phyloP scores from a whole-genome alignment of 2,888 invertebrate genomes.

The Athalia cordata region DNA sequence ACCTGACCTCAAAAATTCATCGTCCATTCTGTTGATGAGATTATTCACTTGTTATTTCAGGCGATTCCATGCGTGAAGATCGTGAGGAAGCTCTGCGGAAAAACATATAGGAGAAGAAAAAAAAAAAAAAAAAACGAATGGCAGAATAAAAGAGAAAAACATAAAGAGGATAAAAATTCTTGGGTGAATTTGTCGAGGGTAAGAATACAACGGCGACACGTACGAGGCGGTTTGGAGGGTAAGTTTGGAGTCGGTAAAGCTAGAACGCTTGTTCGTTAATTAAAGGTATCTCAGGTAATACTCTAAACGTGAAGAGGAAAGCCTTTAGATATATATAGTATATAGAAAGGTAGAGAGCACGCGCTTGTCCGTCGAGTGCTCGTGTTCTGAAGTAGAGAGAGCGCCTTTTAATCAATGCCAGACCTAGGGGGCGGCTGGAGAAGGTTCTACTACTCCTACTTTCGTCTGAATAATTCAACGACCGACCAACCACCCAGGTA shows the following conservation, averaged over 20 bases:
- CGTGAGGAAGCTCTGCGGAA: no score
- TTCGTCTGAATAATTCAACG: slow-evolving; percentile 56
- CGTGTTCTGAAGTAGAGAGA: slow-evolving; percentile 37
- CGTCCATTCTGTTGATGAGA: no score
- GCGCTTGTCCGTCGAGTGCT: neutral
- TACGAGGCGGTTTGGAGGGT: no score
- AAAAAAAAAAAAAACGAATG: no score
- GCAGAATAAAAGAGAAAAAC: no score
- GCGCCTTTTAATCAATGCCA: slow-evolving; percentile 57
- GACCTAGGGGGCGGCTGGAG: slow-evolving; percentile 50
- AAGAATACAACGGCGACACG: no score
- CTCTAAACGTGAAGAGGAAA: neutral
- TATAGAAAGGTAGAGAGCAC: neutral
- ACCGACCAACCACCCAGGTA: slow-evolving; percentile 41
- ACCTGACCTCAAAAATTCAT: no score
- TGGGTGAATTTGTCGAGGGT: no score
- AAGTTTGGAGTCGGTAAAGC: neutral
- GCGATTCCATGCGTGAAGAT: no score
- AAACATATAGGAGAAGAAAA: no score
- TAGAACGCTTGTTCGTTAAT: neutral
- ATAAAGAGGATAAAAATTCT: no score
- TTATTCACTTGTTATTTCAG: no score
- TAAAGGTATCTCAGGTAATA: neutral
- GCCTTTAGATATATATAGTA: neutral
- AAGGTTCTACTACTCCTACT: slow-evolving; percentile 38